Conservation (phyloP, 2,113 vertebrate species). For the Tragelaphus strepsiceros region DNA sequence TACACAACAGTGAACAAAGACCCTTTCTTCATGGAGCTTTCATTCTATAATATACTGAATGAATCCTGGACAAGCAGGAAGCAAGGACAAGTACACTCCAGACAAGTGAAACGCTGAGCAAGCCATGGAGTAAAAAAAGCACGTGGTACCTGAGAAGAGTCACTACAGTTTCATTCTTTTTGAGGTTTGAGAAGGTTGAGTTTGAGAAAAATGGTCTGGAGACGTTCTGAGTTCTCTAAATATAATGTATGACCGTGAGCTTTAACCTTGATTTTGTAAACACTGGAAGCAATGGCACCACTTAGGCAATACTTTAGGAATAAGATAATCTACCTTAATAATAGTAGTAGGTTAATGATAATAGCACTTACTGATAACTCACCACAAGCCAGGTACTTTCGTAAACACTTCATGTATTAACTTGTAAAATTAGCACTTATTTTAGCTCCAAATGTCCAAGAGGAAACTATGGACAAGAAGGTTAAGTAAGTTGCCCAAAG, state of each 20-base stretch:
- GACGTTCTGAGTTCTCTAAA: not conserved
- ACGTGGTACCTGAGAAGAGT: fast-evolving
- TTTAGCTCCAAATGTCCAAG: not conserved
- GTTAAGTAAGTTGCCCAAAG: not conserved
- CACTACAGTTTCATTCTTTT: not conserved
- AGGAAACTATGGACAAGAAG: not conserved
- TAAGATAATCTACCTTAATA: not conserved
- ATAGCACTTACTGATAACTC: not conserved
- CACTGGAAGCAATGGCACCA: not conserved
- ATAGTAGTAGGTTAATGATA: not conserved
- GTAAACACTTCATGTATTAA: not conserved
- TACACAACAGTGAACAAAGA: not conserved
- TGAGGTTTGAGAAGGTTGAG: not conserved
- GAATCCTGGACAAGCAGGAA: not conserved
- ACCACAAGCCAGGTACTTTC: not conserved
- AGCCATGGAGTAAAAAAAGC: not conserved
- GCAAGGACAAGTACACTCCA: not conserved
- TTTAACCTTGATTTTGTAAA: not conserved
- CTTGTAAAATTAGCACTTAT: not conserved
- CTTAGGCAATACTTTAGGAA: not conserved
- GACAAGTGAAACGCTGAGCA: not conserved
- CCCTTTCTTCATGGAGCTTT: not conserved
- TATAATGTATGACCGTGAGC: not conserved
- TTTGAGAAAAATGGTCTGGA: not conserved
- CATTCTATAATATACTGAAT: not conserved